phyloP scores from a whole-genome alignment of 30 jellyfish, hydroid and myxozoan genomes.

The Sanderia malayensis region DNA sequence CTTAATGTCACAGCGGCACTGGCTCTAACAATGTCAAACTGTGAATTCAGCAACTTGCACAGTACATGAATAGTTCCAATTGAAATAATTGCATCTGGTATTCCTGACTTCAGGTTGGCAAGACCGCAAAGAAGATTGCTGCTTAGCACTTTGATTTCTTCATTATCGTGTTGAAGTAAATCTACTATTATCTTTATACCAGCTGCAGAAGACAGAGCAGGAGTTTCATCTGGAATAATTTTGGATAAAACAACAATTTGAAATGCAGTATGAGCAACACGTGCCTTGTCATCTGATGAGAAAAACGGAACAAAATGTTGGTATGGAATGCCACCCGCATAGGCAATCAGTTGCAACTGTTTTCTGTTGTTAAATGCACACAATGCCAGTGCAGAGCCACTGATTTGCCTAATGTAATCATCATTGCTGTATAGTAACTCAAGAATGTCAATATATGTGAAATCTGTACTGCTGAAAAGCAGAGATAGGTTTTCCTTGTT shows the following conservation, averaged over 20 bases:
- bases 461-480: conserved; percentile 24
- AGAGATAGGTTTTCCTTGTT: conserved; percentile 35
- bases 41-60: conserved; percentile 36
- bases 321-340: conserved; percentile 55
- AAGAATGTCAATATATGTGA: conserved; percentile 39
- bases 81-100: conserved; percentile 60
- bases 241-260: conserved; percentile 58
- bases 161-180: conserved; percentile 36
- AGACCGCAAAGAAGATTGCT: conserved; percentile 45
- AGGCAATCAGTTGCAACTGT: conserved; percentile 26
- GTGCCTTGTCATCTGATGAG: conserved; percentile 25
- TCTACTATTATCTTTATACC: conserved; percentile 58
- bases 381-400: conserved; percentile 61
- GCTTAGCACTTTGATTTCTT: conserved; percentile 41
- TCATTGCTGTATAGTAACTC: conserved; percentile 28
- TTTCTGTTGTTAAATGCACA: conserved; percentile 38
- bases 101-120: conserved; percentile 48
- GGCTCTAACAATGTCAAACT: conserved; percentile 52
- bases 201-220: conserved; percentile 62
- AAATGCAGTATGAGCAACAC: conserved; percentile 57
- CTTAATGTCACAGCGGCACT: conserved; percentile 52
- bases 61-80: conserved; percentile 52
- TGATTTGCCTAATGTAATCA: conserved; percentile 25
- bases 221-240: conserved; percentile 54
- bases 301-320: conserved; percentile 57